A percentile compares a stretch with the other conserved stretches of the same genome.
These are phyloP conservation scores for Rhynchopsitta pachyrhyncha DNA, from an alignment of 2,113 vertebrate species.

Conservation along the genomic window DNA sequence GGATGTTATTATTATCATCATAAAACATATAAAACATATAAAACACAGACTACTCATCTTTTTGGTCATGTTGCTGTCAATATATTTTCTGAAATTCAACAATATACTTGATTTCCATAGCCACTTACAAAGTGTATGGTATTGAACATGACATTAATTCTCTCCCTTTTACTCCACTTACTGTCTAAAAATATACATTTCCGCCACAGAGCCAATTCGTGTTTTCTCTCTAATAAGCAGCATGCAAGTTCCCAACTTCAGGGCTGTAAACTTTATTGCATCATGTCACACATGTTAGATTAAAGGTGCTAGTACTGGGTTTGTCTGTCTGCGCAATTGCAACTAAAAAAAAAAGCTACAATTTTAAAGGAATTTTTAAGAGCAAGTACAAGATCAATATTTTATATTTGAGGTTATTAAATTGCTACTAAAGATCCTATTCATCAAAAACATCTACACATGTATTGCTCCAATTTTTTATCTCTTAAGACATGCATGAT, in stretches of 20 bases:
- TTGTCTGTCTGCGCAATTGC: constrained; percentile 21
- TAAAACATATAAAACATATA: background rate
- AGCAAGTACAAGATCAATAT: constrained; percentile 55
- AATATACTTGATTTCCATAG: background rate
- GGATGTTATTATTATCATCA: background rate
- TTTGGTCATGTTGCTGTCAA: background rate
- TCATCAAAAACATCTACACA: constrained; percentile 54
- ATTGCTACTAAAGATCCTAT: constrained; percentile 49
- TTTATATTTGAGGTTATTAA: constrained; percentile 64
- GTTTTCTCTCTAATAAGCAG: background rate
- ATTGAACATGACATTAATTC: background rate
- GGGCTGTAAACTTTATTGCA: background rate
- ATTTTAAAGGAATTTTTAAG: constrained; percentile 40
- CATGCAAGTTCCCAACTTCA: background rate
- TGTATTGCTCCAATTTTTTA: constrained; percentile 39
- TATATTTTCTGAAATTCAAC: background rate
- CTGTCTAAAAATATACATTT: background rate
- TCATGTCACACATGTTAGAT: background rate
- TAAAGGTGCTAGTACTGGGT: background rate
- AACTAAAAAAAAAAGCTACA: background rate
- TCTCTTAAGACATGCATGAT: background rate
- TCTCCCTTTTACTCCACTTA: background rate
- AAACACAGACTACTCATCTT: background rate
- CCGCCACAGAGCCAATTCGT: background rate
- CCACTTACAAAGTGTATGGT: background rate